These are phyloP conservation scores for Manis pentadactyla DNA, from an alignment of 2,797 vertebrate species.

Conservation along the genomic window DNA sequence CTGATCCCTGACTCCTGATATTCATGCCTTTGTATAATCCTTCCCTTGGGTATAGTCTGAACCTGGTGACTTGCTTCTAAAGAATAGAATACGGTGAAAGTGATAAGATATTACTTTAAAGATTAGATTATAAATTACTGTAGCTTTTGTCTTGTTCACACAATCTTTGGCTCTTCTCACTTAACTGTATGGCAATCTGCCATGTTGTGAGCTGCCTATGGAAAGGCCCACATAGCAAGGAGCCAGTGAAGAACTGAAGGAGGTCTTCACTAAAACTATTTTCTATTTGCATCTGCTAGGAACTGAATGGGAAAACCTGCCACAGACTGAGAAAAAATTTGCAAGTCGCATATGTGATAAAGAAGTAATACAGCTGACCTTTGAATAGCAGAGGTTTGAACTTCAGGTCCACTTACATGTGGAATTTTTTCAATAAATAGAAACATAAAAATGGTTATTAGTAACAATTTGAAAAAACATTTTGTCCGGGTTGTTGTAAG, in stretches of 20 bases:
- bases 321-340: background rate
- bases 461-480: too few species aligned
- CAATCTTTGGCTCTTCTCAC: background rate
- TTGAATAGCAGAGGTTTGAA: too few species aligned
- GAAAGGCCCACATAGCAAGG: background rate
- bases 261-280: background rate
- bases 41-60: background rate
- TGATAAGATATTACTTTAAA: background rate
- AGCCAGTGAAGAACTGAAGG: background rate
- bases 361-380: background rate
- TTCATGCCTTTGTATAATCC: background rate
- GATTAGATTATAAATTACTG: background rate
- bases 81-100: background rate
- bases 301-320: background rate
- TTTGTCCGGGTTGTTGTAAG: too few species aligned
- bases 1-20: background rate
- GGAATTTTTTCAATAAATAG: too few species aligned
- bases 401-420: too few species aligned
- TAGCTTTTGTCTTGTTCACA: background rate
- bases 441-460: too few species aligned
- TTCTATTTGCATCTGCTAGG: background rate
- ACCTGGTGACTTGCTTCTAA: conserved; percentile 11
- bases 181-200: background rate
- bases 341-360: background rate
- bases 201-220: background rate